phyloP scores from a whole-genome alignment of 2,797 vertebrate species.

The Pristis pectinata region DNA sequence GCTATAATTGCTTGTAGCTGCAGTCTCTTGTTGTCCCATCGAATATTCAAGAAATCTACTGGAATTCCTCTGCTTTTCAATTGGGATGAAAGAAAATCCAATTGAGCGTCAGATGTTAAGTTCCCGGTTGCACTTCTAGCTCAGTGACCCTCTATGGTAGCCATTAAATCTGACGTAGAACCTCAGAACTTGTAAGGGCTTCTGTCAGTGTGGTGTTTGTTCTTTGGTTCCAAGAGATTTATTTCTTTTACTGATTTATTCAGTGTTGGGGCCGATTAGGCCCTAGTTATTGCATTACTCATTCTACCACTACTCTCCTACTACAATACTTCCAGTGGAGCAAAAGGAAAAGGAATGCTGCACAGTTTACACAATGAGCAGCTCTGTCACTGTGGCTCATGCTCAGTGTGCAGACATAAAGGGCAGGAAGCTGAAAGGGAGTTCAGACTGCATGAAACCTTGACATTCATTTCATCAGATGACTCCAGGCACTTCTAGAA shows the following conservation, averaged over 20 bases:
- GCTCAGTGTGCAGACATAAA: neutral
- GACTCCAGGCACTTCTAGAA: neutral
- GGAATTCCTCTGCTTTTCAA: neutral
- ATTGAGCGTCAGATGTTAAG: neutral
- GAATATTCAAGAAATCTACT: neutral
- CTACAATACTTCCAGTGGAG: neutral
- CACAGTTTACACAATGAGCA: neutral
- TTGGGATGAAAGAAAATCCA: neutral
- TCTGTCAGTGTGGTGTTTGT: neutral
- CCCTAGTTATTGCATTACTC: neutral
- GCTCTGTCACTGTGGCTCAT: neutral
- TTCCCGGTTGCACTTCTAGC: neutral
- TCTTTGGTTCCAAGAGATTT: neutral
- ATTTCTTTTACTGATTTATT: neutral
- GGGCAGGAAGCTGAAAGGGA: neutral
- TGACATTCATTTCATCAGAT: neutral
- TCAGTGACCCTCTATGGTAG: neutral
- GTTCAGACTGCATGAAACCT: neutral
- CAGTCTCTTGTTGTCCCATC: neutral
- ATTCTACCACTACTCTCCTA: neutral
- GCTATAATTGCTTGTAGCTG: neutral
- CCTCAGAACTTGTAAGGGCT: neutral
- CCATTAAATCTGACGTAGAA: neutral
- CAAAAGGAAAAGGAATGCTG: neutral
- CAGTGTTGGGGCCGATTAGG: neutral